Evolutionary conservation across 1,140 invertebrate species (phyloP).

Genomic region (Campoletis sonorensis): DNA sequence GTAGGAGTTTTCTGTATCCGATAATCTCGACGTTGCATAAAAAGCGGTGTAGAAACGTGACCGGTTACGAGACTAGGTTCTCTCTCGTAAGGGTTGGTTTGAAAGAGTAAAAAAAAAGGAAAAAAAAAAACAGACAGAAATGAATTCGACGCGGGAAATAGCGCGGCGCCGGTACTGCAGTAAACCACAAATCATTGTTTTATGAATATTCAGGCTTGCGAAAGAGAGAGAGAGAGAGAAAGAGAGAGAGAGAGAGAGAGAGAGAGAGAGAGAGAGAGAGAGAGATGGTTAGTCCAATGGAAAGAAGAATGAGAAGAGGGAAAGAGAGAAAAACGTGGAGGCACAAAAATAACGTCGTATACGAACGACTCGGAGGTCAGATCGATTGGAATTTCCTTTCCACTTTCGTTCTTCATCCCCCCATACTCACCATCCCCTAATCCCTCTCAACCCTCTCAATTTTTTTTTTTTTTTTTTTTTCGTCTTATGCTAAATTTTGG

Average conservation of each 20-base stretch:
- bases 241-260: not conserved
- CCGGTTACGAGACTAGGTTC: constrained; percentile 10
- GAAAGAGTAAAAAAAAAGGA: not conserved
- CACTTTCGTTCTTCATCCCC: constrained; percentile 61
- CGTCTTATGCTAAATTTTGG: constrained; percentile 33
- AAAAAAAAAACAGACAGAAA: constrained; percentile 42
- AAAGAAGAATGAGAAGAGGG: constrained; percentile 8
- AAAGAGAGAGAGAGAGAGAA: not conserved
- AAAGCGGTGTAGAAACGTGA: not conserved
- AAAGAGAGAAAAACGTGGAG: not conserved
- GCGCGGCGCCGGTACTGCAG: constrained; percentile 53
- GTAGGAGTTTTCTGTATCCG: constrained; percentile 32
- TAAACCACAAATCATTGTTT: constrained; percentile 66
- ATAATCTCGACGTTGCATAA: constrained; percentile 33
- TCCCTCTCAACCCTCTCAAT: constrained; percentile 46
- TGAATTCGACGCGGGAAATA: constrained; percentile 54
- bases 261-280: not conserved
- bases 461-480: no score
- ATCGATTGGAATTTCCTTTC: constrained; percentile 65
- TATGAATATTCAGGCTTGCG: constrained; percentile 61
- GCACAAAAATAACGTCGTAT: constrained; percentile 61
- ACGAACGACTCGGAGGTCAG: constrained; percentile 46
- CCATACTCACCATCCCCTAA: constrained; percentile 54
- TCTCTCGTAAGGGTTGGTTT: not conserved
- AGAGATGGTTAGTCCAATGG: not conserved